Base-by-base conservation (phyloP, 2,113 vertebrate genomes). In the Proteles cristata region DNA sequence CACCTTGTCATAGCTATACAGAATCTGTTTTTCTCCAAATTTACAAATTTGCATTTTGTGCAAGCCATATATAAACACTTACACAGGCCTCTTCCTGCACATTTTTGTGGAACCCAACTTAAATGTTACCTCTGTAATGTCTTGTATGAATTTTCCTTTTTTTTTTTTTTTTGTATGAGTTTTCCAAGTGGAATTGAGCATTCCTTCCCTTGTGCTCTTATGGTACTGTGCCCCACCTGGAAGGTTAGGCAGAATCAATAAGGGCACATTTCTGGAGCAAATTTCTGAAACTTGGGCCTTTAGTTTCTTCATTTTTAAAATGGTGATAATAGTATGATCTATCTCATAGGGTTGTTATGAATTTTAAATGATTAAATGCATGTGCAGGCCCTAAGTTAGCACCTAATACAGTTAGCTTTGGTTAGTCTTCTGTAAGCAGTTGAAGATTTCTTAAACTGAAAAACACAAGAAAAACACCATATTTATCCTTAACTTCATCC, bases 361-460 rank as follows among this genome's bases (percentile, higher is more conserved):
- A 66, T 7, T 87, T 97, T 97, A 86, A 85, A 58, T 86, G 74
- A 97, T 39, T 35, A 95, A 91, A 96, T 91, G 66, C 14, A 69
- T 53, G 53, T 63, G 82, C 8, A 88, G 3, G 25, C 61, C 31
- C 61, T 95, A 66, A 11, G 43, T 92, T 68, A 95, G 8, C 61
- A 80, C n/a, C 68, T 93, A 81, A 66, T 48, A 86, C 63, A 48
- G 55, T 97, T 92, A 43, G 16, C 26, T 10, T 96, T 88, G 55
- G 23, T 92, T 85, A 96, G 7, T 68, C 48, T 95, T 96, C 80
- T 28, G 55, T 85, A 96, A 92, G 10, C 58, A 94, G 89, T 68
- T 84, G 43, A 95, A 93, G 53, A 79, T 55, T 65, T 92, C 76
- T 96, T 86, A 66, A 66, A 63, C 66, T 96, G 66, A 45, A 68